Evolutionary conservation across 2,113 vertebrate genomes (phyloP), one percentile per base, ranked within the genome.

Genomic region (Rhipidura dahli): DNA sequence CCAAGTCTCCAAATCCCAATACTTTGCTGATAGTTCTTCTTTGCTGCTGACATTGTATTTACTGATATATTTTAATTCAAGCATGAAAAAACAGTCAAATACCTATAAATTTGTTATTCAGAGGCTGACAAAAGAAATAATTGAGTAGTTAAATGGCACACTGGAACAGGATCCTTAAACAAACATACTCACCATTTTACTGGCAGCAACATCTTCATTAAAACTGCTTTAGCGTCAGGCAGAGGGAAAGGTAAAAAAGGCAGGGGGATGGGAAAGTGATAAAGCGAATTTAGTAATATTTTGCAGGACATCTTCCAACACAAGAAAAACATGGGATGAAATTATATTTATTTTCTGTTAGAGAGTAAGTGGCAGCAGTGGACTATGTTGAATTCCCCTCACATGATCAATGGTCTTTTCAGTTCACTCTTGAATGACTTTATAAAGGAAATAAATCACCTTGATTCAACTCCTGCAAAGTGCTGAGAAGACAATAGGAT

Each of bases 91-190:
- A 59, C 45, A 77, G 37, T 91, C 53, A 94, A 94, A 96, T 75
- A 63, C n/a, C 81, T 91, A 65, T 90, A 96, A 85, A 54, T 97
- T 89, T 78, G 45, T 91, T 93, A 89, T 87, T 68, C 82, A 94
- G 73, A 76, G 19, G 10, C 65, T 89, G 81, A 91, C 82, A 91
- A 90, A 93, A 45, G 63, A 91, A 81, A 72, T 78, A 83, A 91
- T 28, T 60, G 65, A 89, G 50, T 64, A 90, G 81, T 94, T 95
- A 96, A 87, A 93, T 3, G 17, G 51, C 49, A n/a, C 1, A 47
- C 83, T 73, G 91, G 70, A 85, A 84, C 4, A 72, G 68, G 39
- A 6, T 96, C 37, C 71, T 84, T 77, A 90, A 86, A 91, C 28
- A 93, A 90, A 82, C 81, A 75, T 12, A 88, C 35, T 81, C 72